phyloP scores from a whole-genome alignment of 2,888 invertebrate species.

The Dolichopus griseipennis region DNA sequence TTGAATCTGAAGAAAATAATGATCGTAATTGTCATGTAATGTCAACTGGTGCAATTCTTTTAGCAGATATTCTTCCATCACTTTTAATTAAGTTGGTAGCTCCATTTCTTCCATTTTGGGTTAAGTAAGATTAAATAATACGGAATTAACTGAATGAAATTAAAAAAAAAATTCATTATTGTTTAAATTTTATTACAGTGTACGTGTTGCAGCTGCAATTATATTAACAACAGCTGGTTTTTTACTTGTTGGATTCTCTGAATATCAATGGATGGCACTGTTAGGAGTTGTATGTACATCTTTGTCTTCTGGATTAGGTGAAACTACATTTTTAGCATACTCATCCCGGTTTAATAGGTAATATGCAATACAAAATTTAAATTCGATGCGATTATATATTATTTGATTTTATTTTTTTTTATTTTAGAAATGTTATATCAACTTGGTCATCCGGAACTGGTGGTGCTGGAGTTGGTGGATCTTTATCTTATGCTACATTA shows the following conservation, averaged over 20 bases:
- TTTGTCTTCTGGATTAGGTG: conserved; percentile 68
- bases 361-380: not conserved
- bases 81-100: conserved; percentile 60
- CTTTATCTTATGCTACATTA: conserved; percentile 65
- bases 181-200: conserved; percentile 36
- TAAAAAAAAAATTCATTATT: too few relatives aligned
- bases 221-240: conserved; percentile 54
- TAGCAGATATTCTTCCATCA: conserved; percentile 72
- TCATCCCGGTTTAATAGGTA: conserved; percentile 61
- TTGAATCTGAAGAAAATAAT: conserved; percentile 18
- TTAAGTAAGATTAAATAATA: conserved; percentile 49
- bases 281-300: conserved; percentile 66
- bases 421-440: conserved; percentile 59
- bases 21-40: conserved; percentile 52
- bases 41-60: conserved; percentile 66
- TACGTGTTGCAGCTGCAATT: conserved; percentile 52
- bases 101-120: conserved; percentile 60
- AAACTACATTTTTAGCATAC: conserved; percentile 66
- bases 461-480: conserved; percentile 69
- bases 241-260: conserved; percentile 56
- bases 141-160: not conserved
- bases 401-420: not conserved
- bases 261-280: conserved; percentile 53
- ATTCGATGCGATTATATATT: not conserved
- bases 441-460: conserved; percentile 83